phyloP scores from a whole-genome alignment of 2,113 vertebrate genomes.

The Megaceryle torquata region DNA sequence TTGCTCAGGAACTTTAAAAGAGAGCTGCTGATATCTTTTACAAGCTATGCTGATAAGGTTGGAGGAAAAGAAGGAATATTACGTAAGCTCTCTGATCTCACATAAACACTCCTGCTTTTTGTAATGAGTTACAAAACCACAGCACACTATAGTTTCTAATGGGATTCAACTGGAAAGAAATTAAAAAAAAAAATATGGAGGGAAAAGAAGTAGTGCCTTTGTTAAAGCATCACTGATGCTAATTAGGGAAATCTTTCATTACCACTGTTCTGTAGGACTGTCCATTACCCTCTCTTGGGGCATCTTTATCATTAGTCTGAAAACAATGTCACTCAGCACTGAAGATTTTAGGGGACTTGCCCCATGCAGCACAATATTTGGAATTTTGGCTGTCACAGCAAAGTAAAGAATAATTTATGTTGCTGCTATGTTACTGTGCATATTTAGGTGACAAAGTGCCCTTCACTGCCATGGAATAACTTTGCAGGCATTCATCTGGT shows the following conservation, averaged over 20 bases:
- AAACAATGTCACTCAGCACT: neutral
- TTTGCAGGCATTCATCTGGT: neutral
- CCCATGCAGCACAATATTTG: neutral
- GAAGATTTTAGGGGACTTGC: neutral
- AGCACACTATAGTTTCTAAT: neutral
- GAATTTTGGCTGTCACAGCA: neutral
- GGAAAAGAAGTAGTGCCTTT: neutral
- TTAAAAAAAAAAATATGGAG: neutral
- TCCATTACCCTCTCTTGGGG: neutral
- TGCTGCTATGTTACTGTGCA: neutral
- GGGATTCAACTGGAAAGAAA: neutral
- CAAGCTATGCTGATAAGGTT: neutral
- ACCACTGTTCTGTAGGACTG: neutral
- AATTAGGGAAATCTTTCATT: neutral
- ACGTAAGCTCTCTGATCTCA: neutral
- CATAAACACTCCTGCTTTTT: neutral
- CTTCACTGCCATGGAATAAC: neutral
- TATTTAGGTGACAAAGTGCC: neutral
- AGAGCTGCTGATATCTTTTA: neutral
- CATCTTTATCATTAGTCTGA: neutral
- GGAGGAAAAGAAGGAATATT: neutral
- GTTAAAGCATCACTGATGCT: neutral
- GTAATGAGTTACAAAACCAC: neutral
- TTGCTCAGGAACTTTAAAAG: neutral
- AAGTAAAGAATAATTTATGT: neutral